Evolutionary conservation across 2,888 invertebrate genomes (phyloP).

Genomic region (Aproaerema taeniolella): DNA sequence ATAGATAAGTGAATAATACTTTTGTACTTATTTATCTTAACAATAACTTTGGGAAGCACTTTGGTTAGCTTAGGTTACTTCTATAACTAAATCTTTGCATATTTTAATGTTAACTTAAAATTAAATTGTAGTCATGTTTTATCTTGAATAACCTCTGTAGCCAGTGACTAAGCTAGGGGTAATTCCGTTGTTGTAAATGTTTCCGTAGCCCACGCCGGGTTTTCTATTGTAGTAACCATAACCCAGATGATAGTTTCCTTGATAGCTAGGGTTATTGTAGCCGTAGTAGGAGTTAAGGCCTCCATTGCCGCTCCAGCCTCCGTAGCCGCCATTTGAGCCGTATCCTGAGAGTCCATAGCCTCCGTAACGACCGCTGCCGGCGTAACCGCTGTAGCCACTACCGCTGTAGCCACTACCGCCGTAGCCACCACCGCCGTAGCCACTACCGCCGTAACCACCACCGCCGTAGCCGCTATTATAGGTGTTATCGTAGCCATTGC

Average conservation of each 20-base stretch:
- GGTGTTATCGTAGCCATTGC: conserved; percentile 19
- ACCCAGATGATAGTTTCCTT: conserved; percentile 75
- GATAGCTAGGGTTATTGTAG: conserved; percentile 74
- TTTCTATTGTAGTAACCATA: conserved; percentile 73
- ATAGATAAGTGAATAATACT: background rate
- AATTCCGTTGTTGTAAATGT: conserved; percentile 57
- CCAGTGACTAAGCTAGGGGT: conserved; percentile 69
- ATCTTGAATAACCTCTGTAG: conserved; percentile 69
- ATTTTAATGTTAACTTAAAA: too few species aligned
- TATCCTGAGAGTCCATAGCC: conserved; percentile 21
- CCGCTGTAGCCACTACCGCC: conserved; percentile 23
- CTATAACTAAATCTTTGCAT: background rate
- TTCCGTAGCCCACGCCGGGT: conserved; percentile 41
- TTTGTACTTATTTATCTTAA: conserved; percentile 1
- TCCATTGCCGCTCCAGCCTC: conserved; percentile 79
- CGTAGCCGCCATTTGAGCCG: conserved; percentile 62
- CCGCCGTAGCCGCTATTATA: conserved; percentile 15
- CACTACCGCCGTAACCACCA: conserved; percentile 18
- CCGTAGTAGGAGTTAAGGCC: conserved; percentile 77
- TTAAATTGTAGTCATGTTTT: conserved; percentile 22
- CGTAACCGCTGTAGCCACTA: conserved; percentile 22
- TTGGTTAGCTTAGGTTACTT: conserved; percentile 41
- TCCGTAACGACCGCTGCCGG: conserved; percentile 19
- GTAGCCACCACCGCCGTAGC: conserved; percentile 20
- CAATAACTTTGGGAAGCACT: conserved; percentile 51